Percentiles rank a stretch among this genome's conserved stretches.
phyloP scores from a whole-genome alignment of 2,797 vertebrate species.

The Neosilurus hyrtlii region DNA sequence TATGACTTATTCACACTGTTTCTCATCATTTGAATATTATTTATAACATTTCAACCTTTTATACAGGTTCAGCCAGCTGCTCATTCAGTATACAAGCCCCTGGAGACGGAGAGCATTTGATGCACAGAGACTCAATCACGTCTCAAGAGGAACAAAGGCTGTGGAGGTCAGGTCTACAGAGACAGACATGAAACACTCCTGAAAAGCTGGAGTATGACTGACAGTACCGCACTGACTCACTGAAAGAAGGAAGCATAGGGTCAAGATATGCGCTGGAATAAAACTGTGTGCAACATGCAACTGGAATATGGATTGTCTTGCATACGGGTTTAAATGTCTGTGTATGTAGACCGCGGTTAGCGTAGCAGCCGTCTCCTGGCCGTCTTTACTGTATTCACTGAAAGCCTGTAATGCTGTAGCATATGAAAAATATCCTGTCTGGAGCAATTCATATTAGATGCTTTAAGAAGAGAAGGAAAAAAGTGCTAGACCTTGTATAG shows the following conservation, averaged over 20 bases:
- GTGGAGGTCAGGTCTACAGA: slow-evolving; percentile 13
- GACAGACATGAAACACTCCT: not conserved
- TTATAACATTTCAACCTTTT: not conserved
- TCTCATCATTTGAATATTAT: not conserved
- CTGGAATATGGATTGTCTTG: not conserved
- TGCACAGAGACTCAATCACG: slow-evolving; percentile 1
- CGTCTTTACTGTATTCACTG: not conserved
- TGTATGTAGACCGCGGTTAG: not conserved
- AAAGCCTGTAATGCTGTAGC: not conserved
- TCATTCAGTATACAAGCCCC: not conserved
- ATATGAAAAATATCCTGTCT: not conserved
- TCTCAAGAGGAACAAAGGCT: not conserved
- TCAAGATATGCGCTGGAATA: slow-evolving; percentile 21
- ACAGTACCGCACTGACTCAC: not conserved
- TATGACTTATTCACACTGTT: not conserved
- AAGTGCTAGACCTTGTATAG: not conserved
- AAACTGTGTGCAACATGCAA: not conserved
- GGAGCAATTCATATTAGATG: not conserved
- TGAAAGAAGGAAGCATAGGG: not conserved
- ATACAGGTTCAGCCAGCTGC: not conserved
- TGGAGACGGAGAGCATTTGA: not conserved
- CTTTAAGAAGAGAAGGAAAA: not conserved
- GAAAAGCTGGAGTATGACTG: not conserved
- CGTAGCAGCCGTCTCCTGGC: not conserved
- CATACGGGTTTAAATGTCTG: not conserved